A percentile compares a stretch with the other conserved stretches of the same genome.
Evolutionary conservation across 2,113 vertebrate genomes (phyloP).

Genomic region (Micronycteris hirsuta): DNA sequence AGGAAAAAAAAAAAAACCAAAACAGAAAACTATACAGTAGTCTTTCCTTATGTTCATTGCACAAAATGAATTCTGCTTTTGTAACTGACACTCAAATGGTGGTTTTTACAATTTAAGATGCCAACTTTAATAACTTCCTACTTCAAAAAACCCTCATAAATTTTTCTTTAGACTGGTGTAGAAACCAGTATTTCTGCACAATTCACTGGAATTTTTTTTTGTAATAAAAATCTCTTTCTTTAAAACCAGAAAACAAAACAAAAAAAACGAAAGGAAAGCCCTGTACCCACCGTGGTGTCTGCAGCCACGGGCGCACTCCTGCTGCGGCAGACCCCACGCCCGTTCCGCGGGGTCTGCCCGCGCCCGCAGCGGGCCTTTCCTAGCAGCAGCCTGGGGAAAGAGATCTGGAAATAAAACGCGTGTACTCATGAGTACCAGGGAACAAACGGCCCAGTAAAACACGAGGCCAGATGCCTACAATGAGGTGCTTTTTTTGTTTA

Average conservation of each 20-base stretch:
- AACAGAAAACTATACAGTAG: conserved; percentile 83
- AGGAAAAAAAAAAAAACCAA: conserved; percentile 21
- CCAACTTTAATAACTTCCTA: conserved; percentile 77
- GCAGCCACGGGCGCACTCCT: conserved; percentile 80
- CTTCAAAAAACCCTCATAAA: conserved; percentile 60
- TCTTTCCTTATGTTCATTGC: conserved; percentile 86
- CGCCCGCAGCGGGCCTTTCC: conserved; percentile 80
- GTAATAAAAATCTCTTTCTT: conserved; percentile 79
- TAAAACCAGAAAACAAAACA: conserved; percentile 72
- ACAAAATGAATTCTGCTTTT: conserved; percentile 83
- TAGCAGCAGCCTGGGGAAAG: conserved; percentile 90
- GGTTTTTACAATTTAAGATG: conserved; percentile 78
- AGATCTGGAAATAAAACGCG: conserved; percentile 85
- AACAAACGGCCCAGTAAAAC: conserved; percentile 87
- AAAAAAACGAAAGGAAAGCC: conserved; percentile 68
- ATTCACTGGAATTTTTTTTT: conserved; percentile 79
- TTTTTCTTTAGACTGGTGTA: conserved; percentile 82
- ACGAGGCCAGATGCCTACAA: conserved; percentile 85
- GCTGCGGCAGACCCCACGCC: conserved; percentile 84
- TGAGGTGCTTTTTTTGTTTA: conserved; percentile 83
- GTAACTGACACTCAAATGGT: conserved; percentile 82
- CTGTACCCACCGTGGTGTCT: conserved; percentile 81
- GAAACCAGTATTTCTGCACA: conserved; percentile 91
- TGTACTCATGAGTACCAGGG: conserved; percentile 81
- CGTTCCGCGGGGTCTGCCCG: conserved; percentile 76